A percentile compares a stretch with the other conserved stretches of the same genome.
Conservation (phyloP, 92 coral and sea anemone species). For the Pocillopora meandrina region DNA sequence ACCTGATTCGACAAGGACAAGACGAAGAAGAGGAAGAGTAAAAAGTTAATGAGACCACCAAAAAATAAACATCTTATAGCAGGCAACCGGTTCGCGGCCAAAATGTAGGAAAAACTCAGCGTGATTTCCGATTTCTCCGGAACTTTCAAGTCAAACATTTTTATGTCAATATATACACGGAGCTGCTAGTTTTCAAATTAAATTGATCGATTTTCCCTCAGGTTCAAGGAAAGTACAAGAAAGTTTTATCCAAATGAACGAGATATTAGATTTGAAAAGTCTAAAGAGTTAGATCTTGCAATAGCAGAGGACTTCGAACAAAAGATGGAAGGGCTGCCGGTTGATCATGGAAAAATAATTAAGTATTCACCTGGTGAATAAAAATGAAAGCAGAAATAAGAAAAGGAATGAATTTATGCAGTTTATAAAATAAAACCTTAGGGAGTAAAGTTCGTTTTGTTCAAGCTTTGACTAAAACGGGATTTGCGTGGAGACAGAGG, state of each 20-base stretch:
- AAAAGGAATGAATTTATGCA: slow-evolving; percentile 1
- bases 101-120: slow-evolving; percentile 36
- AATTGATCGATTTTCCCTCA: not conserved
- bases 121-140: slow-evolving; percentile 48
- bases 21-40: not conserved
- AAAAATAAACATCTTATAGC: slow-evolving; percentile 43
- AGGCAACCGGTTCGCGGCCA: slow-evolving; percentile 28
- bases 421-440: slow-evolving; percentile 30
- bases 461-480: not conserved
- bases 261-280: not conserved
- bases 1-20: slow-evolving; percentile 1
- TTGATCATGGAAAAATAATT: slow-evolving; percentile 14
- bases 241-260: not conserved
- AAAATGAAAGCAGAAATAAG: slow-evolving; percentile 6
- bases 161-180: not conserved
- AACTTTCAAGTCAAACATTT: slow-evolving; percentile 16
- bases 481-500: slow-evolving; percentile 24
- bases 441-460: slow-evolving; percentile 17
- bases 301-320: not conserved
- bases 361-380: not conserved
- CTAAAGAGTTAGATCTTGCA: too few species aligned
- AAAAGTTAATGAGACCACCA: slow-evolving; percentile 22
- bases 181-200: slow-evolving; percentile 5
- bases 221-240: not conserved
- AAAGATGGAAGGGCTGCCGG: not conserved